Conservation (phyloP, 2,797 vertebrate genomes). For the Manis javanica region DNA sequence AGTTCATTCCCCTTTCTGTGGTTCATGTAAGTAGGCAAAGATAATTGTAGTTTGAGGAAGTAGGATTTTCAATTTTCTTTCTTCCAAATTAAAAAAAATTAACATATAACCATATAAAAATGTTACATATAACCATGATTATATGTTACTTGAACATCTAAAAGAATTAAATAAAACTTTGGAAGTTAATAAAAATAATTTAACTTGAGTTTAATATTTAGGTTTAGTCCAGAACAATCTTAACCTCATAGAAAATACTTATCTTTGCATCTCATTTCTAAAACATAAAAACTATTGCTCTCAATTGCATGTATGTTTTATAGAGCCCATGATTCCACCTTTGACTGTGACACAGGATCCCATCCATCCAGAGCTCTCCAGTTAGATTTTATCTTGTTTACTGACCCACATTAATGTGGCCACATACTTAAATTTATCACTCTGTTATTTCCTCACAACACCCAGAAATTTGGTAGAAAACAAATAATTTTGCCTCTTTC, state of each 20-base stretch:
- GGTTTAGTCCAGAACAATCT: not conserved
- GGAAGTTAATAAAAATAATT: not conserved
- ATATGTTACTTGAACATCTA: not conserved
- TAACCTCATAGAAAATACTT: not conserved
- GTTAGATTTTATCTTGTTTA: too few species aligned
- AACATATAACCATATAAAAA: not conserved
- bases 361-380: accelerated
- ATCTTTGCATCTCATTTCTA: not conserved
- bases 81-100: not conserved
- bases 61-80: not conserved
- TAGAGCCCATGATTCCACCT: not conserved
- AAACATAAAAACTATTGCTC: not conserved
- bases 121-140: not conserved
- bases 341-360: not conserved
- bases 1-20: not conserved
- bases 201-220: not conserved
- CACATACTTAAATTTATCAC: not conserved
- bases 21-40: not conserved
- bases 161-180: constrained; percentile 29
- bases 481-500: not conserved
- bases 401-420: not conserved
- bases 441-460: not conserved
- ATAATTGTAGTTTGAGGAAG: not conserved
- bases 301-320: too few species aligned
- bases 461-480: not conserved